Base-by-base conservation (phyloP, 2,797 vertebrate genomes). In the Lagodon rhomboides region DNA sequence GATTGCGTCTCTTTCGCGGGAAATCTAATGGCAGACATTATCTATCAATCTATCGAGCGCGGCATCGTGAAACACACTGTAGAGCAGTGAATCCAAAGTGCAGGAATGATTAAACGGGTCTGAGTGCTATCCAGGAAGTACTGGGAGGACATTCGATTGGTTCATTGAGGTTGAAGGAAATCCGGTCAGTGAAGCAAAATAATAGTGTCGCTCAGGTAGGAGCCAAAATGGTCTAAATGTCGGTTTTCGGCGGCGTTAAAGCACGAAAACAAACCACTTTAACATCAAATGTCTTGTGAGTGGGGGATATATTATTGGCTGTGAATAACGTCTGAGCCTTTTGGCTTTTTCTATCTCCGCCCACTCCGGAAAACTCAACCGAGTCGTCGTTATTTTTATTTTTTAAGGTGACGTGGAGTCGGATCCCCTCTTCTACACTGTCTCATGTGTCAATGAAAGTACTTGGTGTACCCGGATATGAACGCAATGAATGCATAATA, bases 401-500 rank as follows among this genome's bases (percentile, higher is more conserved):
- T 92, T 85, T 79, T 88, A 75, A 90, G 94, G 90, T 96, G 95
- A 96, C 95, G 95, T 96, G 95, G 94, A 93, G 90, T 86, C 87
- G 59, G 50, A 74, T 25, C 47, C 49, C 67, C 54, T 82, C 38
- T 77, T 74, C 62, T 46, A 60, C 59, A 15, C 59, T 23, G 46
- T 41, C 53, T 59, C 64, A 17, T 72, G 61, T 85, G 76, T 83
- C 43, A 55, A 27, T 75, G 41, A 79, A 90, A 89, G 83, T 82
- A 87, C 74, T 53, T 17, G 13, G 15, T 69, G 77, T 87, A 63
- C 74, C 75, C 61, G 75, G 75, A 79, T 70, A 80, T 68, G 68
- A 44, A 23, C 27, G 47, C 1, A 15, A 70, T 53, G 69, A 3
- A 50, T 12, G 30, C 12, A 63, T 63, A 43, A 75, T 1, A 59